These are phyloP conservation scores for Apotomis betuletana DNA, from an alignment of 2,888 invertebrate genomes.

Conservation along the genomic window DNA sequence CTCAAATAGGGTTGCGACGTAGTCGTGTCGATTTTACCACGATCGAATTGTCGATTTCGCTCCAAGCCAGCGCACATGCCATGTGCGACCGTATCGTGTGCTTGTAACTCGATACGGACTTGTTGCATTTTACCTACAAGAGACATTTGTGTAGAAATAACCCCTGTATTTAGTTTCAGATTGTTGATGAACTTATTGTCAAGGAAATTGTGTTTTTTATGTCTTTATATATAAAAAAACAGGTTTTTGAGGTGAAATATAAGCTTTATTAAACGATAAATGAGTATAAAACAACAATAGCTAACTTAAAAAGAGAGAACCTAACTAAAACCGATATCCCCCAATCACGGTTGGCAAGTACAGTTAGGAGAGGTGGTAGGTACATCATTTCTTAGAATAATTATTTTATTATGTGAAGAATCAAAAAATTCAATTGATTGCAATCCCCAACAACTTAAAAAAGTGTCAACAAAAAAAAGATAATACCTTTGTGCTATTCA, in stretches of 20 bases:
- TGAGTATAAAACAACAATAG: too few species aligned
- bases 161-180: conserved; percentile 31
- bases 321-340: too few species aligned
- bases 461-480: too few species aligned
- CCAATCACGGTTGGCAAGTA: too few species aligned
- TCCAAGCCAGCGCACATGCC: conserved; percentile 69
- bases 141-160: conserved; percentile 36
- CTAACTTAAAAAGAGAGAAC: too few species aligned
- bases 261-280: background rate
- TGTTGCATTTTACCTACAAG: conserved; percentile 60
- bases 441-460: too few species aligned
- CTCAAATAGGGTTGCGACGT: conserved; percentile 49
- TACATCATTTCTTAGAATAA: too few species aligned
- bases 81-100: conserved; percentile 65
- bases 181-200: conserved; percentile 19
- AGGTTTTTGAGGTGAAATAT: too few species aligned
- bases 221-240: too few species aligned
- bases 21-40: conserved; percentile 64
- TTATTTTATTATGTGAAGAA: too few species aligned
- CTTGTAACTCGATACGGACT: conserved; percentile 69
- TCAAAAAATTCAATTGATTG: too few species aligned
- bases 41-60: conserved; percentile 68
- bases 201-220: background rate
- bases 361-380: too few species aligned
- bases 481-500: background rate